Evolutionary conservation across 2,113 vertebrate genomes (phyloP).

Genomic region (Paratilapia polleni): DNA sequence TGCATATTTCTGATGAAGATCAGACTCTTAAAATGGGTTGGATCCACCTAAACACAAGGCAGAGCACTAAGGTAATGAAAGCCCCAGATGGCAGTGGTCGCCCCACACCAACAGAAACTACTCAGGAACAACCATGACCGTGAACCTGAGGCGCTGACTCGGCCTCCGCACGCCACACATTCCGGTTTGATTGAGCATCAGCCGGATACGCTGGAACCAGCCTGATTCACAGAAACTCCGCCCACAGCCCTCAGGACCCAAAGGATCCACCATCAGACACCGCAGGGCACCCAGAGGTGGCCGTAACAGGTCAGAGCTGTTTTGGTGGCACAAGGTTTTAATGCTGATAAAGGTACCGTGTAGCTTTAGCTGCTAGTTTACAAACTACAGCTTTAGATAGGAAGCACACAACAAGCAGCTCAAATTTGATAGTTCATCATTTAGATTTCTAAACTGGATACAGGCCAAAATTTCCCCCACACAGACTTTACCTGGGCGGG

Average conservation of each 20-base stretch:
- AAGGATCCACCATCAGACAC: background rate
- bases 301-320: no score
- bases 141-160: background rate
- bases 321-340: no score
- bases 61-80: background rate
- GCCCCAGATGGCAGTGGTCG: background rate
- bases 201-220: background rate
- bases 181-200: background rate
- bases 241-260: background rate
- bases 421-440: rapidly evolving
- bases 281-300: background rate
- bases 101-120: rapidly evolving
- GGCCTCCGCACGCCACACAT: background rate
- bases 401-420: background rate
- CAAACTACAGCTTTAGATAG: no score
- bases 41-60: background rate
- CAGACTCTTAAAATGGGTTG: background rate
- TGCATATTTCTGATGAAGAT: background rate
- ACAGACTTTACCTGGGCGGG: background rate
- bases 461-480: background rate
- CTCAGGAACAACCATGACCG: background rate
- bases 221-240: background rate
- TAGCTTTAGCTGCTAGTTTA: background rate
- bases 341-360: no score
- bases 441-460: background rate